These are phyloP conservation scores for Bos indicus DNA, from an alignment of 2,113 vertebrate species.

Conservation along the genomic window DNA sequence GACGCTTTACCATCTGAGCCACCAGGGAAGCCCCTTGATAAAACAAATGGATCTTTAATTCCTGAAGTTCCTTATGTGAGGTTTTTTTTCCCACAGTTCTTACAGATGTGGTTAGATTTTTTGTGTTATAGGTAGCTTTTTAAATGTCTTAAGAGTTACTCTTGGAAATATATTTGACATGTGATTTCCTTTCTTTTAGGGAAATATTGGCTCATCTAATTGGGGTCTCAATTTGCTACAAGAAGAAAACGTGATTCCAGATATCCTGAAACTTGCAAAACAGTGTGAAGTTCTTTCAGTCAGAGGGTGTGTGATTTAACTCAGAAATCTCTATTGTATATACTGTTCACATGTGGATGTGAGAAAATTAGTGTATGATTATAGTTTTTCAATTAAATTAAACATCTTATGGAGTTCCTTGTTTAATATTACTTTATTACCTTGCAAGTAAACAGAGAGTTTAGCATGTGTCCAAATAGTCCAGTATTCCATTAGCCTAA, in stretches of 20 bases:
- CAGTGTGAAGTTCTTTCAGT: slow-evolving; percentile 96
- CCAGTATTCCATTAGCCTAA: background rate
- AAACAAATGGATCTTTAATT: background rate
- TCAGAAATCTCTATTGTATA: background rate
- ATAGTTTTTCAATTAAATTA: background rate
- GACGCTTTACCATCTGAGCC: background rate
- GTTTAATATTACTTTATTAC: background rate
- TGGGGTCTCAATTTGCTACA: slow-evolving; percentile 99
- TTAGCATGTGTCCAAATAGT: background rate
- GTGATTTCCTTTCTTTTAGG: slow-evolving; percentile 80
- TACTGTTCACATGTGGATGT: background rate
- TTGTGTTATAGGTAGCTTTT: background rate
- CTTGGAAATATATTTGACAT: background rate
- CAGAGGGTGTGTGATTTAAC: slow-evolving; percentile 87
- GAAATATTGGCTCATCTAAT: slow-evolving; percentile 97
- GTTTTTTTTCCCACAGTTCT: background rate
- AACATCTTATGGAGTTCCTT: background rate
- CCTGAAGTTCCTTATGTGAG: background rate
- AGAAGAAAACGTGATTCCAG: slow-evolving; percentile 97
- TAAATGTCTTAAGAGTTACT: slow-evolving; percentile 14
- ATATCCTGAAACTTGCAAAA: slow-evolving; percentile 93
- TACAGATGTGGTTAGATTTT: background rate
- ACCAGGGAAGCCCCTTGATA: background rate
- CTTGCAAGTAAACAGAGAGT: background rate
- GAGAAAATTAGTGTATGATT: background rate